Evolutionary conservation across 37 sponge, comb jelly and placozoan species (phyloP).

Genomic region (Halisarca cf. caerulea): DNA sequence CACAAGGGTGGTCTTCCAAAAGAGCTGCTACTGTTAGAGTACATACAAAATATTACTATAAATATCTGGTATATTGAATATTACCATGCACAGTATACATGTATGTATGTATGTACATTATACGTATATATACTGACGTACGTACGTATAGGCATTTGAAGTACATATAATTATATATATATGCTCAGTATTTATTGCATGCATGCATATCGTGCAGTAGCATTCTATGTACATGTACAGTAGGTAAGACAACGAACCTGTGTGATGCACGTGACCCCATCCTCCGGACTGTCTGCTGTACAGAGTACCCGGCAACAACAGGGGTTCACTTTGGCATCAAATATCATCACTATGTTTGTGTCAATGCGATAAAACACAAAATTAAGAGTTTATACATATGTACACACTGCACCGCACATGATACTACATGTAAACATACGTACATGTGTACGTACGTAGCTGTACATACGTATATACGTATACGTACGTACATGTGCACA

Average conservation of each 20-base stretch:
- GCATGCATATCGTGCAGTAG: not conserved
- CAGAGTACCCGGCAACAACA: conserved; percentile 51
- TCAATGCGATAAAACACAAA: too few species aligned
- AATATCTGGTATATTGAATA: too few species aligned
- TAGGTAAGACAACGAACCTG: conserved; percentile 30
- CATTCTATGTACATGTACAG: too few species aligned
- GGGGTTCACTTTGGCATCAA: conserved; percentile 52
- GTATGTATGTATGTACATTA: not conserved
- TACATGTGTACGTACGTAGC: not conserved
- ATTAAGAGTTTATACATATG: too few species aligned
- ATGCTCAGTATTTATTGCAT: too few species aligned
- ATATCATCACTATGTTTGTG: conserved; percentile 40
- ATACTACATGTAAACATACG: conserved; percentile 3
- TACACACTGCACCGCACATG: too few species aligned
- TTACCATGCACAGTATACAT: not conserved
- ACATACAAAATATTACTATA: too few species aligned
- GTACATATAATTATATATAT: not conserved
- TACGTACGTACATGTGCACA: not conserved
- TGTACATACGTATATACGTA: not conserved
- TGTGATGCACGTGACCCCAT: conserved; percentile 43
- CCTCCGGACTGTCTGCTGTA: conserved; percentile 9
- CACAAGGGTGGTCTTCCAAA: too few species aligned
- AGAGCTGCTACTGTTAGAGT: too few species aligned
- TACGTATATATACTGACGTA: too few species aligned
- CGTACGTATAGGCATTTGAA: too few species aligned